Evolutionary conservation across 92 coral and sea anemone species (phyloP).

Genomic region (Micromussa lordhowensis): DNA sequence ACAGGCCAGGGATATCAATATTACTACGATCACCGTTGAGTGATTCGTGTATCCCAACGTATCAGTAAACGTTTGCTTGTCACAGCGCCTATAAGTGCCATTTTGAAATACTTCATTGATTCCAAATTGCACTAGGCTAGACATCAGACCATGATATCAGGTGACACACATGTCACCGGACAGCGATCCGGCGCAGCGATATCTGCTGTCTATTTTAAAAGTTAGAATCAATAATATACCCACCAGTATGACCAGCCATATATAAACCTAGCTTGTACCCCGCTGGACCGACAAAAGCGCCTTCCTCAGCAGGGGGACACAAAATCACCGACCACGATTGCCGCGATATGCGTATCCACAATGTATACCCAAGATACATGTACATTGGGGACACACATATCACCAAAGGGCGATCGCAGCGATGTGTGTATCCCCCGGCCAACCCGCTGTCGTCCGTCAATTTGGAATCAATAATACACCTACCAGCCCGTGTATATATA

Average conservation of each 20-base stretch:
- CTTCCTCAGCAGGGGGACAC: neutral
- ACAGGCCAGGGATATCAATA: neutral
- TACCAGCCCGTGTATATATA: too few species aligned
- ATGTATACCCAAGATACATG: neutral
- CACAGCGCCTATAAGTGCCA: neutral
- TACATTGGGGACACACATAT: neutral
- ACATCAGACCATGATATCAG: neutral
- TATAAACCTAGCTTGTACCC: too few species aligned
- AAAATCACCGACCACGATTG: neutral
- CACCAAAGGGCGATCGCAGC: neutral
- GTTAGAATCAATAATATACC: neutral
- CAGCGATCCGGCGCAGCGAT: neutral
- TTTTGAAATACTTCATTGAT: neutral
- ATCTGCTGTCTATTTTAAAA: neutral
- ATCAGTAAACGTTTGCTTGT: neutral
- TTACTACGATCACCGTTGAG: neutral
- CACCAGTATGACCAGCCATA: too few species aligned
- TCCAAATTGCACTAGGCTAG: neutral
- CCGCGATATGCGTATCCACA: neutral
- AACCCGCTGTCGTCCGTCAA: neutral
- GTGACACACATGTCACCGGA: neutral
- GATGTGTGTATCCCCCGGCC: neutral
- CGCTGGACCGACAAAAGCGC: neutral
- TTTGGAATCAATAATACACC: neutral
- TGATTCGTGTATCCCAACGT: neutral